Percentiles rank a stretch among this genome's conserved stretches.
These are phyloP conservation scores for Menidia beryllina DNA, from an alignment of 2,113 vertebrate genomes.

Conservation along the genomic window DNA sequence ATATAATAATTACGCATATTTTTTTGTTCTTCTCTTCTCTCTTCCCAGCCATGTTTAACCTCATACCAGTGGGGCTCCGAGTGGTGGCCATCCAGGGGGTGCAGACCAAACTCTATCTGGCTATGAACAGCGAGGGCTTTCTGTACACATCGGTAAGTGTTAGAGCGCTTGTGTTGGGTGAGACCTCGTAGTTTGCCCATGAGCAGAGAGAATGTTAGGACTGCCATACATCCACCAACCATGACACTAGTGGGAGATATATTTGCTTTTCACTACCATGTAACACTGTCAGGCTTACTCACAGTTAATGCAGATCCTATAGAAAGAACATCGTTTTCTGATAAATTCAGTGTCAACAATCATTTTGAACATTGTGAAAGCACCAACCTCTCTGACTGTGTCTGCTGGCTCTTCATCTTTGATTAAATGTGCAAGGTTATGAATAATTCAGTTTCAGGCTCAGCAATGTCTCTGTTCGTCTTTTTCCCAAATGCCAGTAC, in stretches of 20 bases:
- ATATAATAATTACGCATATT: neutral
- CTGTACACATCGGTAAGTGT: conserved; percentile 97
- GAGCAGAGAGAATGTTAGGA: conserved; percentile 23
- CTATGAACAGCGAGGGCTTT: conserved; percentile 99
- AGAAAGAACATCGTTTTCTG: conserved; percentile 28
- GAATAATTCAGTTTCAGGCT: conserved; percentile 64
- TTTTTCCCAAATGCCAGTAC: conserved; percentile 61
- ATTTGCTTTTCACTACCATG: neutral
- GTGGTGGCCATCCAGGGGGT: conserved; percentile 99
- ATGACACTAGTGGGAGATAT: conserved; percentile 28
- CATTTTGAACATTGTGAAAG: conserved; percentile 43
- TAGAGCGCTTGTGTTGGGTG: neutral
- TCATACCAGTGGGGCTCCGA: conserved; percentile 98
- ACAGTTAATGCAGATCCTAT: conserved; percentile 1
- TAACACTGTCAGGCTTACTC: neutral
- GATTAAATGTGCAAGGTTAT: conserved; percentile 66
- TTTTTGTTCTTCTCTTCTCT: conserved; percentile 45
- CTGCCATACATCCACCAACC: conserved; percentile 41
- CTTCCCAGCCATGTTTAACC: conserved; percentile 94
- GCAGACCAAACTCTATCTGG: conserved; percentile 97
- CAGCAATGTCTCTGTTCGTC: conserved; percentile 45
- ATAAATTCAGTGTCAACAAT: conserved; percentile 42
- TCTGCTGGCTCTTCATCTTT: conserved; percentile 59
- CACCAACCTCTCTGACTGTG: conserved; percentile 35
- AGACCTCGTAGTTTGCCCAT: neutral